These are phyloP conservation scores for Chloroceryle amazona DNA, from an alignment of 2,797 vertebrate species.

Conservation along the genomic window DNA sequence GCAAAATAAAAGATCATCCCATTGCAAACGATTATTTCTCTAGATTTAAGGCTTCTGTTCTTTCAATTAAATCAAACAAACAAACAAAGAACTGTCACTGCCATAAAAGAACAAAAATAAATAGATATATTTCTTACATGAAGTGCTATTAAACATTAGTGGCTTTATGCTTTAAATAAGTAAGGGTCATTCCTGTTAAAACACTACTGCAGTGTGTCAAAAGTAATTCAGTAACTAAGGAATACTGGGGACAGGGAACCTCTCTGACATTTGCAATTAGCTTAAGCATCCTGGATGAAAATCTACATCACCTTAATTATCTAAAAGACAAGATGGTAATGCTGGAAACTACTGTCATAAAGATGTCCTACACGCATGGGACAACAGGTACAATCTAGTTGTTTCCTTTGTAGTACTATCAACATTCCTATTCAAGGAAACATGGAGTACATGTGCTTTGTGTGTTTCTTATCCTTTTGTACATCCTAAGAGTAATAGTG, in stretches of 20 bases:
- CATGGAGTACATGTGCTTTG: not conserved
- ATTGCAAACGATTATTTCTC: not conserved
- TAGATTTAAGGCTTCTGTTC: not conserved
- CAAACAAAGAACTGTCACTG: not conserved
- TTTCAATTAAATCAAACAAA: not conserved
- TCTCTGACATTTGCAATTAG: not conserved
- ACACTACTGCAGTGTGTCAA: not conserved
- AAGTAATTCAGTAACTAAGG: not conserved
- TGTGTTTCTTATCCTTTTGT: not conserved
- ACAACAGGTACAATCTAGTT: fast-evolving
- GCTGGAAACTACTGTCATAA: not conserved
- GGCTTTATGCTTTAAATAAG: not conserved
- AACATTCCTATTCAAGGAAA: not conserved
- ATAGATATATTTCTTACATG: not conserved
- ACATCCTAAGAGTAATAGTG: not conserved
- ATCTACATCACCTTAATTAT: not conserved
- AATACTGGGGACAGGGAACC: not conserved
- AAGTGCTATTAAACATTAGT: not conserved
- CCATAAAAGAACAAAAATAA: not conserved
- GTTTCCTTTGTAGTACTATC: not conserved
- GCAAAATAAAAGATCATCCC: not conserved
- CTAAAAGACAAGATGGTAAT: not conserved
- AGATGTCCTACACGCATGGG: not conserved
- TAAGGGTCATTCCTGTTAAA: not conserved
- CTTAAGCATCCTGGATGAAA: not conserved